phyloP scores from a whole-genome alignment of 1,140 invertebrate genomes.

The Panulirus ornatus region DNA sequence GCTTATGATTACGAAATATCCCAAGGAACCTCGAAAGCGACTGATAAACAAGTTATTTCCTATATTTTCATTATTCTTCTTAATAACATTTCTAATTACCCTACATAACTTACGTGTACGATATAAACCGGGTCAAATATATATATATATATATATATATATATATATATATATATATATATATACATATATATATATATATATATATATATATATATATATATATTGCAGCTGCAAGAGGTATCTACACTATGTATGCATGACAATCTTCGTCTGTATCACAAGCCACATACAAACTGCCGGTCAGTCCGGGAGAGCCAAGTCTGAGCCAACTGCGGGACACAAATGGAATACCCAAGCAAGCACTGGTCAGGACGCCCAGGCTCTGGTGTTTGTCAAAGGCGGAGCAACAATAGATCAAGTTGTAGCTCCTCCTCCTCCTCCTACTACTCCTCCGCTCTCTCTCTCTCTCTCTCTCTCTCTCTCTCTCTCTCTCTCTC shows the following conservation, averaged over 20 bases:
- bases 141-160: conserved; percentile 3
- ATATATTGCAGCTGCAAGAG: neutral
- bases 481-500: neutral
- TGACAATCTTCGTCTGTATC: too few relatives aligned
- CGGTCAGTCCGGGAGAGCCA: neutral
- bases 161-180: conserved; percentile 7
- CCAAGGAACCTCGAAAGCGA: too few relatives aligned
- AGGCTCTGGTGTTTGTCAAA: neutral
- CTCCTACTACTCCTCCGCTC: neutral
- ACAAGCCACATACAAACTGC: neutral
- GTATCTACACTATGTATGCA: neutral
- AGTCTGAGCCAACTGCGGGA: neutral
- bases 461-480: neutral
- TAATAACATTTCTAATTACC: too few relatives aligned
- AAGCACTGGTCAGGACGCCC: neutral
- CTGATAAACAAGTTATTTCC: too few relatives aligned
- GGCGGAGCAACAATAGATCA: neutral
- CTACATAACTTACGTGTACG: too few relatives aligned
- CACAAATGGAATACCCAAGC: neutral
- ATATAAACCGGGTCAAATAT: too few relatives aligned
- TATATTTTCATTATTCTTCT: too few relatives aligned
- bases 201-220: neutral
- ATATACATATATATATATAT: conserved; percentile 1
- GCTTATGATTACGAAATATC: too few relatives aligned
- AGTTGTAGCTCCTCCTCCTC: neutral